Evolutionary conservation across 2,888 invertebrate genomes (phyloP).

Genomic region (Trisateles emortualis): DNA sequence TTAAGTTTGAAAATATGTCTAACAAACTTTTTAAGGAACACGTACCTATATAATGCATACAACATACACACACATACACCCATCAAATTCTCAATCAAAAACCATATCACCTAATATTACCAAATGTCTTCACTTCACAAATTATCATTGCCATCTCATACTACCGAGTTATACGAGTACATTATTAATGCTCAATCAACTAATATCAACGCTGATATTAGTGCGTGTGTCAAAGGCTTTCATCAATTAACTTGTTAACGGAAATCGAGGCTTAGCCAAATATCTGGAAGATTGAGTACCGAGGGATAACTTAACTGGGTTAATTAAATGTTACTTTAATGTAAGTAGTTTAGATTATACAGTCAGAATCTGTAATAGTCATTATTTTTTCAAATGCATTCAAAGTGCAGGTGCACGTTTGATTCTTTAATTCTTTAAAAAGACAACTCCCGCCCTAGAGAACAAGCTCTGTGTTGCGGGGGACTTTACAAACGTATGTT

Average conservation of each 20-base stretch:
- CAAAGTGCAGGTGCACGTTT: too few species aligned
- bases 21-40: too few species aligned
- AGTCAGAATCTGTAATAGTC: too few species aligned
- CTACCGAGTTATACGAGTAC: background rate
- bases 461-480: too few species aligned
- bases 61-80: background rate
- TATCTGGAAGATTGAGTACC: slow-evolving; percentile 36
- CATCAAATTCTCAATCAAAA: background rate
- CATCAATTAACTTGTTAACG: slow-evolving; percentile 46
- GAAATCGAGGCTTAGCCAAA: slow-evolving; percentile 34
- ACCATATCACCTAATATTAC: background rate
- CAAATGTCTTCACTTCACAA: background rate
- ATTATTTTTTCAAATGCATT: too few species aligned
- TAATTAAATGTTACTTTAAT: background rate
- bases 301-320: slow-evolving; percentile 20
- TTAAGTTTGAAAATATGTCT: too few species aligned
- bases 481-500: too few species aligned
- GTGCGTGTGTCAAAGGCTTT: slow-evolving; percentile 36
- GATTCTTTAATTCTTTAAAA: too few species aligned
- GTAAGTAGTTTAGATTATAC: too few species aligned
- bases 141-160: background rate
- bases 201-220: slow-evolving; percentile 38
- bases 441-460: too few species aligned
- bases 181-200: slow-evolving; percentile 24
- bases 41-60: too few species aligned